These are phyloP conservation scores for Eupsilia transversa DNA, from an alignment of 2,888 invertebrate species.

Conservation along the genomic window DNA sequence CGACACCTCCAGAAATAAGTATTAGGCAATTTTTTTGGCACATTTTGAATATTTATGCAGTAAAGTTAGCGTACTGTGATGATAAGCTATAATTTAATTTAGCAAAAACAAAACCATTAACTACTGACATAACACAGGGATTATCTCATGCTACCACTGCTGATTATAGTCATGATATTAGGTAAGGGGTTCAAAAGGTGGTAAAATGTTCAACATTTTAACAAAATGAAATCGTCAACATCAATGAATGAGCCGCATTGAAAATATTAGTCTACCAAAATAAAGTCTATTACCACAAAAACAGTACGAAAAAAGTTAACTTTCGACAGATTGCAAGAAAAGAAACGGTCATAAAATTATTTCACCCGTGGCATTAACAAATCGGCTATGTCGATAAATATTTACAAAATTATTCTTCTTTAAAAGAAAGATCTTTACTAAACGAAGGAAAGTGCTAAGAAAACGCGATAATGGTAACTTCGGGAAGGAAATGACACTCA, in stretches of 20 bases:
- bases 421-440: constrained; percentile 34
- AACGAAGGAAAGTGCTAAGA: constrained; percentile 33
- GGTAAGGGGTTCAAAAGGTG: too few species aligned
- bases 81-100: too few species aligned
- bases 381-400: constrained; percentile 27
- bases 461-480: constrained; percentile 46
- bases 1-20: too few species aligned
- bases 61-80: too few species aligned
- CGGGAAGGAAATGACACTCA: constrained; percentile 55
- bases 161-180: not conserved
- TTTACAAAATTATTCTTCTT: constrained; percentile 22
- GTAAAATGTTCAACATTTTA: not conserved
- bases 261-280: not conserved
- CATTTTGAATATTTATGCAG: too few species aligned
- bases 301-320: not conserved
- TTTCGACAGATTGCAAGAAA: not conserved
- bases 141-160: not conserved
- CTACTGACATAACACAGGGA: too few species aligned
- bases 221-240: not conserved
- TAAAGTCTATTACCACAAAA: not conserved
- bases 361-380: not conserved
- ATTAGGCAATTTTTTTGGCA: too few species aligned
- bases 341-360: not conserved
- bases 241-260: not conserved
- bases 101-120: too few species aligned